Evolutionary conservation across 2,797 vertebrate genomes (phyloP).

Genomic region (Ctenosaura bakeri): DNA sequence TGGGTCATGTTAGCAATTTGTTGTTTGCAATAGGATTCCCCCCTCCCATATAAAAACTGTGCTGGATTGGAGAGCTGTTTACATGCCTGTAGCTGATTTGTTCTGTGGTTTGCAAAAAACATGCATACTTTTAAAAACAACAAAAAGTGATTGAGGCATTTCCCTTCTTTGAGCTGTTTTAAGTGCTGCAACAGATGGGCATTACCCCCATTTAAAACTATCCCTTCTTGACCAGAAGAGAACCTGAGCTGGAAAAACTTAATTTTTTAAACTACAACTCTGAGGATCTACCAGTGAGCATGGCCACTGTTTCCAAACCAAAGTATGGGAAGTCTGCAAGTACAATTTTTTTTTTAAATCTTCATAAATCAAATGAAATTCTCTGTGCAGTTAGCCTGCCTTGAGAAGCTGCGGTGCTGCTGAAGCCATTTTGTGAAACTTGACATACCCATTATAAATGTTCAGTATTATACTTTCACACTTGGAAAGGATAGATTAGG

Average conservation of each 20-base stretch:
- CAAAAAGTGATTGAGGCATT: not conserved
- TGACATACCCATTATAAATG: not conserved
- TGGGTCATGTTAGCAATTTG: not conserved
- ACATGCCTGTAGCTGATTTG: not conserved
- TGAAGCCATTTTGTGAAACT: not conserved
- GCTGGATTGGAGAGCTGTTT: not conserved
- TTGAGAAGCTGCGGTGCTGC: not conserved
- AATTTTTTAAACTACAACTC: not conserved
- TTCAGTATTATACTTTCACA: not conserved
- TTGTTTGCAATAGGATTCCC: too few relatives aligned
- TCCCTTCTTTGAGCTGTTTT: not conserved
- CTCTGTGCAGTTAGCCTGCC: not conserved
- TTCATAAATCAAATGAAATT: not conserved
- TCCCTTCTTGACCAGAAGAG: too few relatives aligned
- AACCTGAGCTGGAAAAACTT: not conserved
- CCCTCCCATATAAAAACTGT: too few relatives aligned
- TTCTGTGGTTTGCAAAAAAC: not conserved
- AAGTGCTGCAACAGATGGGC: not conserved
- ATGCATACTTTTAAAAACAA: not conserved
- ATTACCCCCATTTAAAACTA: not conserved
- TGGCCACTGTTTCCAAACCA: not conserved
- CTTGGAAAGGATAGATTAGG: not conserved
- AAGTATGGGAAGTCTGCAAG: not conserved
- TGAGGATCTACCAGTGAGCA: not conserved
- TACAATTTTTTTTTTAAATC: not conserved